A percentile compares a stretch with the other conserved stretches of the same genome.
phyloP scores from a whole-genome alignment of 30 jellyfish, hydroid and myxozoan genomes.

The Turritopsis rubra region DNA sequence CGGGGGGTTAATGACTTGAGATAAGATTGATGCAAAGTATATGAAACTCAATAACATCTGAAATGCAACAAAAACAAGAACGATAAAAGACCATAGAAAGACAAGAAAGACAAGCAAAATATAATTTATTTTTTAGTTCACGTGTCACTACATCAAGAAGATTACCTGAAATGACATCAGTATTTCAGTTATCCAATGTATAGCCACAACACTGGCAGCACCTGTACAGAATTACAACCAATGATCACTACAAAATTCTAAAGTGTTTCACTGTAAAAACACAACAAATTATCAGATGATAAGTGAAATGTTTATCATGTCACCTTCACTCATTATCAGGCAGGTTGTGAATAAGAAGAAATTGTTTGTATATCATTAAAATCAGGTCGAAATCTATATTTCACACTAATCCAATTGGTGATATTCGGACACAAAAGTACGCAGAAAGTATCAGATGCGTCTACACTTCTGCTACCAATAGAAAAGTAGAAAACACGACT shows the following conservation, averaged over 20 bases:
- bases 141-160: not conserved
- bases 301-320: no score
- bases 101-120: not conserved
- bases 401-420: no score
- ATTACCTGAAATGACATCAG: conserved; percentile 75
- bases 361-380: no score
- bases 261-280: not conserved
- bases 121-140: not conserved
- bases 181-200: conserved; percentile 55
- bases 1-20: conserved; percentile 74
- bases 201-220: conserved; percentile 65
- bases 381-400: no score
- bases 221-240: conserved; percentile 25
- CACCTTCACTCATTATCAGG: no score
- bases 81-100: not conserved
- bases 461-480: no score
- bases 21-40: conserved; percentile 79
- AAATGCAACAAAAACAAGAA: not conserved
- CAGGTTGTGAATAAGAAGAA: no score
- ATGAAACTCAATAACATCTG: conserved; percentile 89
- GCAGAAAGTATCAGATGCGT: no score
- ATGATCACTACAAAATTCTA: not conserved
- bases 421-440: no score
- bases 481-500: no score
- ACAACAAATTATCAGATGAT: no score